phyloP scores from a whole-genome alignment of 2,113 vertebrate genomes.

The Todiramphus chloris region DNA sequence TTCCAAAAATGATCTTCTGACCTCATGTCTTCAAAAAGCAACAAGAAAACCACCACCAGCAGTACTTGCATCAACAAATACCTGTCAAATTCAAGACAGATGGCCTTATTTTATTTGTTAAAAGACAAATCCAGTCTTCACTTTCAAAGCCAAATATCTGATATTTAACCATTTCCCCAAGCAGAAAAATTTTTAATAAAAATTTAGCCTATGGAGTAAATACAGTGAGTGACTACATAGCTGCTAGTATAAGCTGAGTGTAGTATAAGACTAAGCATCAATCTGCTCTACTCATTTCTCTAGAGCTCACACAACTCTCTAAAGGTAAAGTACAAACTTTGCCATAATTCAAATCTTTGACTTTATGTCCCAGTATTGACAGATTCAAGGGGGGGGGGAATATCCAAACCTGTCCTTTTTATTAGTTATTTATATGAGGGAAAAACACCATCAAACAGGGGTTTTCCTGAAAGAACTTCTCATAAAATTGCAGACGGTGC shows the following conservation, averaged over 20 bases:
- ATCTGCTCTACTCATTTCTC: background rate
- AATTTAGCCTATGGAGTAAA: background rate
- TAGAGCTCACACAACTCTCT: background rate
- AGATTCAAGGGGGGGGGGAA: background rate
- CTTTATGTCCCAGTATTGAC: background rate
- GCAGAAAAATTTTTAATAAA: background rate
- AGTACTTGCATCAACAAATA: background rate
- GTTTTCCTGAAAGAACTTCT: background rate
- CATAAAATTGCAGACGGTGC: background rate
- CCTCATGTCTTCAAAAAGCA: background rate
- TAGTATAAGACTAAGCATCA: background rate
- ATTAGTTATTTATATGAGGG: background rate
- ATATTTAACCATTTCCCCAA: background rate
- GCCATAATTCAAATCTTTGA: background rate
- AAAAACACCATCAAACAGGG: background rate
- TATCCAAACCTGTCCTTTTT: background rate
- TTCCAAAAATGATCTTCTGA: constrained; percentile 30
- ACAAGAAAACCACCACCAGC: background rate
- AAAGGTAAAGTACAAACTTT: background rate
- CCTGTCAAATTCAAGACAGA: background rate
- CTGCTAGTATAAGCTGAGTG: background rate
- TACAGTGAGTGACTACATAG: background rate
- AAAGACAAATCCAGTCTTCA: background rate
- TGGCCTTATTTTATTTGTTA: no score
- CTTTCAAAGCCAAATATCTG: background rate